Base-by-base conservation (phyloP, 2,113 vertebrate genomes). In the Lepus timidus region DNA sequence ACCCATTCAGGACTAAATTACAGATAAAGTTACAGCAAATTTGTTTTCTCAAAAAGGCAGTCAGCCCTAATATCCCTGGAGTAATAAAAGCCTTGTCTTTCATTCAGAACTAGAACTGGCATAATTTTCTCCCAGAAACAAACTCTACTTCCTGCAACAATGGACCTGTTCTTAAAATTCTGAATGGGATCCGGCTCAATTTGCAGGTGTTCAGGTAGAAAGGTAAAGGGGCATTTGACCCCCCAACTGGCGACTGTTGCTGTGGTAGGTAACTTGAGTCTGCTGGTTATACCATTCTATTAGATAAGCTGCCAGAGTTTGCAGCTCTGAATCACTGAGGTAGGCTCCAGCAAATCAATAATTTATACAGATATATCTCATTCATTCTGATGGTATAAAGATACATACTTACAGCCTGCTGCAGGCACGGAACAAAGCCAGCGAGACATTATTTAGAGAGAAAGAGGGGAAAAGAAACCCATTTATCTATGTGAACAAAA, bases 11-110 rank as follows among this genome's bases (percentile, higher is more conserved):
- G 98, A 98, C 99, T 99, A 98, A 99, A 99, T 99, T 99, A 99
- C 99, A 99, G 99, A 99, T 99, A 99, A 99, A 99, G 99, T 99
- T 99, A 99, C 99, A 99, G 98, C 99, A 99, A 99, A 99, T 99
- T 99, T 99, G 99, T 99, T 99, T 99, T 99, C 99, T 99, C 98
- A 98, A 98, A 99, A 99, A 99, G 98, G 99, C 98, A 99, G 99
- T 98, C 98, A 99, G 98, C 99, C 99, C 98, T 99, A 98, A 97
- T 97, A 99, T 99, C 99, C 98, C 98, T 88, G 85, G 99, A 99
- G 99, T 98, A 99, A 99, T 98, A 99, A 99, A 99, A 99, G 98
- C 98, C 98, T 99, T 98, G 98, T 99, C 99, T 99, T 98, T 98
- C 98, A 98, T 98, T 98, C 98, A 98, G 98, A 97, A 98, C 98